Percentiles rank a stretch among this genome's conserved stretches.
Conservation (phyloP, 2,113 vertebrate species). For the Urocynchramus pylzowi region DNA sequence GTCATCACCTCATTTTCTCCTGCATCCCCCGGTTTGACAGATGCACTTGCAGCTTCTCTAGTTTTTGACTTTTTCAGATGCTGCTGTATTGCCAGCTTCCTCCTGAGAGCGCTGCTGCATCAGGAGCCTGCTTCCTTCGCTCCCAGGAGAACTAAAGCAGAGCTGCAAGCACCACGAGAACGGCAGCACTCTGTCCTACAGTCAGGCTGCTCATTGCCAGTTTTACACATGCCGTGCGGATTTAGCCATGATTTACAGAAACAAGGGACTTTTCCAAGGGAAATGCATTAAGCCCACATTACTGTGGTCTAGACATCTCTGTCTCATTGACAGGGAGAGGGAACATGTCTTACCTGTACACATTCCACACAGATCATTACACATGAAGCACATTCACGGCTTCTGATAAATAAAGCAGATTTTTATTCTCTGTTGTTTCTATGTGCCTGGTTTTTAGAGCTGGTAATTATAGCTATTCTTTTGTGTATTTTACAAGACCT, state of each 20-base stretch:
- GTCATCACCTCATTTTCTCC: constrained; percentile 34
- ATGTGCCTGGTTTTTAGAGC: neutral
- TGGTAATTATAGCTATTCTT: neutral
- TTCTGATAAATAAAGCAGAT: neutral
- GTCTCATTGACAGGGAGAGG: neutral
- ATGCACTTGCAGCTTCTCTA: neutral
- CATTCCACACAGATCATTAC: neutral
- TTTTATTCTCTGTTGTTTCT: neutral
- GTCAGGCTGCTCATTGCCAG: neutral
- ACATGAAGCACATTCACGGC: neutral
- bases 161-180: neutral
- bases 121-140: neutral
- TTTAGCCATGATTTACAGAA: constrained; percentile 6
- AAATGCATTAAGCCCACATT: neutral
- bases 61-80: neutral
- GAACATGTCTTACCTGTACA: neutral
- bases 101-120: constrained; percentile 72
- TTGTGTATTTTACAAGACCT: neutral
- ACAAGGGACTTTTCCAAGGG: neutral
- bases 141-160: neutral
- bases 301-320: neutral
- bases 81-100: constrained; percentile 51
- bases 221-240: neutral
- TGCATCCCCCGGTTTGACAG: neutral
- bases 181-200: neutral